Percentiles rank a stretch among this genome's conserved stretches.
These are phyloP conservation scores for Mimachlamys varia DNA, from an alignment of 2,888 invertebrate genomes.

Conservation along the genomic window DNA sequence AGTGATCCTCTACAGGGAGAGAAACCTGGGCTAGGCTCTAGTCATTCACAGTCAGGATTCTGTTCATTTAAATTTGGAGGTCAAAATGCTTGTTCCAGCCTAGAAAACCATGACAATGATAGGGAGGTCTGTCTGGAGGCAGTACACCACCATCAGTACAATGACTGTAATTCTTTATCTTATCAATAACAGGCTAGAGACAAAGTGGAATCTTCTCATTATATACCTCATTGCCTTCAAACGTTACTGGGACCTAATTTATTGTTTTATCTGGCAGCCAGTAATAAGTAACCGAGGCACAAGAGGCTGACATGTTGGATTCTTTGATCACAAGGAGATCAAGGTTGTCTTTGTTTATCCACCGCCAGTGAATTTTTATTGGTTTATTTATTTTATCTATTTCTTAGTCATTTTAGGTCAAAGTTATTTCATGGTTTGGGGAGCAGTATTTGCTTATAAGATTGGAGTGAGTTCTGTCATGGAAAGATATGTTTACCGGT, in stretches of 20 bases:
- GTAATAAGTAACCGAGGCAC: neutral
- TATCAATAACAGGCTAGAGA: constrained; percentile 13
- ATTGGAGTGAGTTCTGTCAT: neutral
- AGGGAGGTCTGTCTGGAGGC: neutral
- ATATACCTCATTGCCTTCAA: constrained; percentile 39
- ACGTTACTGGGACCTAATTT: neutral
- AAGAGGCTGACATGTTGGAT: neutral
- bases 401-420: constrained; percentile 9
- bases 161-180: neutral
- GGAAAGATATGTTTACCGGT: neutral
- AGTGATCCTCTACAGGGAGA: neutral
- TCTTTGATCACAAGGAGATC: constrained; percentile 16
- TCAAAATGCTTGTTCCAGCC: neutral
- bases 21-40: neutral
- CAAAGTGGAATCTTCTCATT: constrained; percentile 32
- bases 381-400: constrained; percentile 16
- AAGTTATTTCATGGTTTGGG: constrained; percentile 11
- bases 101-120: neutral
- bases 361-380: constrained; percentile 15
- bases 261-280: neutral
- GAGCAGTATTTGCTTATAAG: neutral
- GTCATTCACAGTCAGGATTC: constrained; percentile 10
- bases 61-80: neutral
- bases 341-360: neutral
- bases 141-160: neutral